Conservation (phyloP, 2,113 vertebrate genomes). For the Neogale vison region DNA sequence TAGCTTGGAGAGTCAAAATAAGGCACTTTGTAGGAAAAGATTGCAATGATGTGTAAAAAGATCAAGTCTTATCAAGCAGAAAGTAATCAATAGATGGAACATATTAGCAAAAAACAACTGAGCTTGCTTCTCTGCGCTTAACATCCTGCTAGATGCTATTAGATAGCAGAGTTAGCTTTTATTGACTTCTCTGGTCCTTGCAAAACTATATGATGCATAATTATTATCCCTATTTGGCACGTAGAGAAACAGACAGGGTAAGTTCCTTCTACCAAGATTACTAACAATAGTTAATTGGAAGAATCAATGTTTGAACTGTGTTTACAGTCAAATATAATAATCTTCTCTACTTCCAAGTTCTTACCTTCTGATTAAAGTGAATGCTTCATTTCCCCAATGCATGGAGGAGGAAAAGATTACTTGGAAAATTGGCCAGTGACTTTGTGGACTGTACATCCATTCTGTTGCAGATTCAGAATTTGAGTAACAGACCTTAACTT, state of each 20-base stretch:
- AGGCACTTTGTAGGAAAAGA: not conserved
- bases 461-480: constrained; percentile 51
- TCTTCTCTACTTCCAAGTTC: not conserved
- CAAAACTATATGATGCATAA: not conserved
- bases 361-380: constrained; percentile 13
- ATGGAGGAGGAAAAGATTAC: not conserved
- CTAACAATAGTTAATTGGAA: not conserved
- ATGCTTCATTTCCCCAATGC: not conserved
- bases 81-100: not conserved
- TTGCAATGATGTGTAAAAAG: not conserved
- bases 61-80: not conserved
- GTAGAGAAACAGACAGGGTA: not conserved
- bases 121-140: not conserved
- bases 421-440: not conserved
- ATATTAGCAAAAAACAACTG: not conserved
- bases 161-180: not conserved
- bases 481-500: constrained; percentile 59
- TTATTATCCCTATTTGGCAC: not conserved
- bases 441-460: not conserved
- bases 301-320: not conserved
- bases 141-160: not conserved
- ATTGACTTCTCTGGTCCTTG: not conserved
- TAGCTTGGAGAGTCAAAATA: not conserved
- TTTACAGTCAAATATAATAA: not conserved
- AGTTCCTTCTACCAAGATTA: not conserved